Evolutionary conservation across 2,888 invertebrate genomes (phyloP), one percentile per base, ranked within the genome.

Genomic region (Pyrochroa serraticornis): DNA sequence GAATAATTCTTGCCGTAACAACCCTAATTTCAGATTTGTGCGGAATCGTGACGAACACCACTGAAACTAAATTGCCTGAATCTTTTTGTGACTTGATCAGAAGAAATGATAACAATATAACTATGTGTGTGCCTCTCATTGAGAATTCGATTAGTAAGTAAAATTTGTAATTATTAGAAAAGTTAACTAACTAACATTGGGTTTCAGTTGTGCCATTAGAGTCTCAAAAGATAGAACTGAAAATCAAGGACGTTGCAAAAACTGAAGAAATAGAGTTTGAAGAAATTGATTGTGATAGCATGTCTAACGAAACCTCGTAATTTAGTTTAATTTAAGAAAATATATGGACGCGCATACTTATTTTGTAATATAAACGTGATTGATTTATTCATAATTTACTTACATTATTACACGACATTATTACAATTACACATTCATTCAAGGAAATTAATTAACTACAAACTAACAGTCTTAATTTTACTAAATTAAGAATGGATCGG

Each of bases 261-360:
- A 47, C 45, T 45, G 44, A 59, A 43, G 52, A 58, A 36, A 39
- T 64, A 1, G 60, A 60, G 42, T 63, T 61, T 47, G 39, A 63
- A 30, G 65, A 65, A 58, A 45, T 66, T 7, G 65, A 65, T 44
- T 66, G 66, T 53, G 60, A 65, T 52, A 34, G 43, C 30, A 10
- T 38, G 37, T 39, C 35, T 37, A 22, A 8, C n/a, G 8, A 10
- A 44, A n/a, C 46, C 22, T 36, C 46, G 8, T 46, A 6, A 8
- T 10, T 7, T 13, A 7, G 14, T 42, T 10, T 42, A 6, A 42
- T 14, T n/a, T n/a, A 31, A n/a, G n/a, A 6, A 14, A 43, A 43
- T 7, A 6, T 13, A 13, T 14, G 8, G n/a, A 7, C 8, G n/a
- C 7, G 22, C 7, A 43, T 3, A 6, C 6, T n/a, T 8, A 45